These are phyloP conservation scores for Chionoecetes opilio DNA, from an alignment of 1,140 invertebrate genomes.

Conservation along the genomic window DNA sequence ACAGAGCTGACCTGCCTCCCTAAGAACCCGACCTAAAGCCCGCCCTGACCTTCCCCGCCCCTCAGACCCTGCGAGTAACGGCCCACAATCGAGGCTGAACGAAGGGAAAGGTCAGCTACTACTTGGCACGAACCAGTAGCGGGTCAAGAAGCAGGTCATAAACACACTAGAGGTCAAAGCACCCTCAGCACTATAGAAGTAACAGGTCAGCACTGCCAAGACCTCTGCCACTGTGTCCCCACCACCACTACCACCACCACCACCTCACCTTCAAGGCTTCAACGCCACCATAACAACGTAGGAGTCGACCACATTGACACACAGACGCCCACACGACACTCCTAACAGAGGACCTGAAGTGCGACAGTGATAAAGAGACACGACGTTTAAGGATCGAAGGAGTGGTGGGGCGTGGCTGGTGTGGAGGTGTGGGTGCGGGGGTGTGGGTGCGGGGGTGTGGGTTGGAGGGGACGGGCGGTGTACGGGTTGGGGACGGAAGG, in stretches of 20 bases:
- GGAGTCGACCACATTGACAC: background rate
- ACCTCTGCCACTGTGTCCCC: background rate
- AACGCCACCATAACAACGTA: too few species aligned
- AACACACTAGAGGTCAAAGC: conserved; percentile 6
- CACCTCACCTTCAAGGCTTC: background rate
- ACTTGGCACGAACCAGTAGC: too few species aligned
- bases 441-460: background rate
- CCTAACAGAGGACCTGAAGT: background rate
- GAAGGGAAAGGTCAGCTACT: too few species aligned
- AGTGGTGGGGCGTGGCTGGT: background rate
- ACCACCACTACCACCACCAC: background rate
- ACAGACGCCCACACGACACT: background rate
- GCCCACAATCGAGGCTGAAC: too few species aligned
- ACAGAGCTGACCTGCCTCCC: background rate
- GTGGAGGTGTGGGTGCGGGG: background rate
- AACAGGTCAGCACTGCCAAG: background rate
- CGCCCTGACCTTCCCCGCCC: too few species aligned
- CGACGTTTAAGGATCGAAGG: background rate
- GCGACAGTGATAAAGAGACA: background rate
- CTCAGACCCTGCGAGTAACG: too few species aligned
- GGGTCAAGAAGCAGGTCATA: background rate
- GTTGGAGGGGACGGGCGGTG: background rate
- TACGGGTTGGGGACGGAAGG: background rate
- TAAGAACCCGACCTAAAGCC: background rate
- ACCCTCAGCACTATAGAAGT: conserved; percentile 11